phyloP scores from a whole-genome alignment of 1,140 invertebrate genomes.

The Akabosia matsudoensis region DNA sequence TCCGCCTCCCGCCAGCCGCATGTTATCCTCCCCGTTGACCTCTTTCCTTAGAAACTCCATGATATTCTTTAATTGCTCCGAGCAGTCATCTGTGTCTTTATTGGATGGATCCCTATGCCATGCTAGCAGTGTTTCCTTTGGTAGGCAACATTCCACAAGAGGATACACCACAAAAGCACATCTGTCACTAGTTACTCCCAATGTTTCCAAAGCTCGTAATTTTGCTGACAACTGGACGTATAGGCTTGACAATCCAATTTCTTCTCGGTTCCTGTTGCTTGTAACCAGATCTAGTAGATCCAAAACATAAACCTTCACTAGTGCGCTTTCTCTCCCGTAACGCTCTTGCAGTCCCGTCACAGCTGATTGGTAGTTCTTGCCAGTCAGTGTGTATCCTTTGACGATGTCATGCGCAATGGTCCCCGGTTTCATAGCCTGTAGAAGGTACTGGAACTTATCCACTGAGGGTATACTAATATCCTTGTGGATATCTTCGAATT shows the following conservation, averaged over 20 bases:
- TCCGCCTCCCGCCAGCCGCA: background rate
- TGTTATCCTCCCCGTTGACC: background rate
- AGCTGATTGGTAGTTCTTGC: background rate
- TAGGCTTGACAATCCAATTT: background rate
- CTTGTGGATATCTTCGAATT: background rate
- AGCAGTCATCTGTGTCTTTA: background rate
- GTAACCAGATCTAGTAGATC: conserved; percentile 47
- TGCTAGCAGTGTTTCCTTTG: conserved; percentile 47
- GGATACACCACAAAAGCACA: conserved; percentile 50
- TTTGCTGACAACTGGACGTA: conserved; percentile 25
- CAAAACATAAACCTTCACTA: conserved; percentile 50
- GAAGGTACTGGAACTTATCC: conserved; percentile 1
- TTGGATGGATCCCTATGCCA: conserved; percentile 46
- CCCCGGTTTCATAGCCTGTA: background rate
- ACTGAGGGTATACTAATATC: background rate
- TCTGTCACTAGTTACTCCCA: conserved; percentile 50
- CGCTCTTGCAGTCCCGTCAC: conserved; percentile 32
- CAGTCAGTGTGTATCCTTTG: background rate
- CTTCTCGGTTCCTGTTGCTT: background rate
- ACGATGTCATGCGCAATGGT: background rate
- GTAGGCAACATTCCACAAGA: conserved; percentile 50
- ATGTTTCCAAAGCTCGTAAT: conserved; percentile 49
- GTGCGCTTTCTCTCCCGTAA: conserved; percentile 49
- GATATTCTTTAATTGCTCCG: background rate
- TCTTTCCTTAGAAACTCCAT: background rate